Evolutionary conservation across 2,797 vertebrate species (phyloP).

Genomic region (Botia almorhae): DNA sequence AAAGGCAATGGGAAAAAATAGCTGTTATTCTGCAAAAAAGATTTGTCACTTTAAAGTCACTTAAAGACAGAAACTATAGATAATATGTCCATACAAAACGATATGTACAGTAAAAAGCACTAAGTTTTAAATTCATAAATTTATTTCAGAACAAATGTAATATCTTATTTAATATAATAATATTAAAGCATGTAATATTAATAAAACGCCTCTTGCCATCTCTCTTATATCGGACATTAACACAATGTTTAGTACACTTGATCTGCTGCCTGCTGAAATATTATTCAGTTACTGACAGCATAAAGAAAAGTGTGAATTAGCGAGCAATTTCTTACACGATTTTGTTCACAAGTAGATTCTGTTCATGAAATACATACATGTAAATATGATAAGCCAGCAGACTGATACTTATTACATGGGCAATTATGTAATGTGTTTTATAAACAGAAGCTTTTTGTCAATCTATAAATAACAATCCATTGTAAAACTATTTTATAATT

Average conservation of each 20-base stretch:
- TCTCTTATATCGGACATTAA: neutral
- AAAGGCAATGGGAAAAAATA: neutral
- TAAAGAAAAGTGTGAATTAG: neutral
- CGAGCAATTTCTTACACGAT: neutral
- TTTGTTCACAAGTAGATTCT: neutral
- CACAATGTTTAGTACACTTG: neutral
- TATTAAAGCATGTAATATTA: neutral
- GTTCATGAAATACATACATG: neutral
- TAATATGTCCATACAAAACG: neutral
- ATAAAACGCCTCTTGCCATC: neutral
- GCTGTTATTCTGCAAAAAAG: neutral
- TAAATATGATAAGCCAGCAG: neutral
- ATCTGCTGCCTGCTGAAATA: constrained; percentile 4
- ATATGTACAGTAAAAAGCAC: neutral
- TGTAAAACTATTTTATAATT: neutral
- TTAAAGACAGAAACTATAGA: neutral
- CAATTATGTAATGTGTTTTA: constrained; percentile 8
- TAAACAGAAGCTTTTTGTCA: neutral
- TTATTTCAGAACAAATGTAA: neutral
- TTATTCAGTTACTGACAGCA: neutral
- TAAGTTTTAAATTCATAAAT: neutral
- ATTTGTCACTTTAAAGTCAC: neutral
- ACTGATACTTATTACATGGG: neutral
- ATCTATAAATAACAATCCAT: neutral
- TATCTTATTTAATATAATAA: constrained; percentile 9